A percentile compares a stretch with the other conserved stretches of the same genome.
These are phyloP conservation scores for Sarotherodon lohbergeri DNA, from an alignment of 2,113 vertebrate species.

Conservation along the genomic window DNA sequence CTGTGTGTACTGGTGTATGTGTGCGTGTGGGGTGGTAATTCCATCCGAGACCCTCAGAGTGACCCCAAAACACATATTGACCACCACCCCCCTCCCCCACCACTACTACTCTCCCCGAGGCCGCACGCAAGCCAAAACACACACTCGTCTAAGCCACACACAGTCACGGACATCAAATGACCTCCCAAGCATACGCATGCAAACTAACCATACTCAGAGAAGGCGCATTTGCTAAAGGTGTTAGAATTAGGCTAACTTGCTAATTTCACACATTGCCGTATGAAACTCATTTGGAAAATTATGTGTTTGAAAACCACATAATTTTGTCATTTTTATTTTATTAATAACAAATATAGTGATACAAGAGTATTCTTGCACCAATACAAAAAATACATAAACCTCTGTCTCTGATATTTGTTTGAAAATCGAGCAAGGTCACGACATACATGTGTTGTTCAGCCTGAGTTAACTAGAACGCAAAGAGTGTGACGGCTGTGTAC, in stretches of 20 bases:
- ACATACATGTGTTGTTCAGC: neutral
- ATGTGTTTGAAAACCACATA: neutral
- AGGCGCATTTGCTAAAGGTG: neutral
- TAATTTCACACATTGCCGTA: neutral
- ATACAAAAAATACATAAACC: fast-evolving
- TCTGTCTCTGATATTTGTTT: neutral
- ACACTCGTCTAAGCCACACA: conserved; percentile 46
- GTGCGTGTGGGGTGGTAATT: conserved; percentile 49
- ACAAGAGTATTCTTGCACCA: neutral
- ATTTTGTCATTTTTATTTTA: neutral
- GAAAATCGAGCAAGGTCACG: neutral
- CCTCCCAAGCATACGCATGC: neutral
- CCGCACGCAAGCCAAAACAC: conserved; percentile 56
- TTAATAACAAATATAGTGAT: neutral
- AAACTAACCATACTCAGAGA: neutral
- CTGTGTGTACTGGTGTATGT: neutral
- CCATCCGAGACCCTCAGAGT: conserved; percentile 48
- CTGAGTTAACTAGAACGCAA: neutral
- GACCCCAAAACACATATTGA: conserved; percentile 63
- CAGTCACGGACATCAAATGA: conserved; percentile 13
- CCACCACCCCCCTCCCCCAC: neutral
- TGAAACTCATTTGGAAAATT: neutral
- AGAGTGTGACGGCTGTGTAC: neutral
- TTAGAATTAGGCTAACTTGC: neutral
- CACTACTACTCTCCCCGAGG: conserved; percentile 28